Evolutionary conservation across 2,113 vertebrate species (phyloP).

Genomic region (Burhinus bistriatus): DNA sequence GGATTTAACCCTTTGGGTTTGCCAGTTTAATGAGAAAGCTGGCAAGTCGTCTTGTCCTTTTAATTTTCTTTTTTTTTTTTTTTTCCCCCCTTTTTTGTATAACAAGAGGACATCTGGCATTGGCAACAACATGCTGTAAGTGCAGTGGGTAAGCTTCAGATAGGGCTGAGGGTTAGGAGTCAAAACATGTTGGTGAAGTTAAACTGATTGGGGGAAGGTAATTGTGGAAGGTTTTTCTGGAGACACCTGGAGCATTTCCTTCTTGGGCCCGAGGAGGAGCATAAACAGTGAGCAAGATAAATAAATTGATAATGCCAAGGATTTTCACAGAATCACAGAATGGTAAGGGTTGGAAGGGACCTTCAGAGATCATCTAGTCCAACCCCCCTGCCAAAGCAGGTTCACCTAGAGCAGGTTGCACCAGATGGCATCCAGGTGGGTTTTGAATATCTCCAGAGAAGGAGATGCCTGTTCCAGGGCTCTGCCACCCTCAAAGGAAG

Average conservation of each 20-base stretch:
- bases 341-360: too few species aligned
- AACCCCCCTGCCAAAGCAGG: too few species aligned
- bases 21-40: not conserved
- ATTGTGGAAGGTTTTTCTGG: not conserved
- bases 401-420: too few species aligned
- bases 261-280: not conserved
- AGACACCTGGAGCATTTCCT: not conserved
- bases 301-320: not conserved
- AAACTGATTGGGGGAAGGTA: not conserved
- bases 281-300: not conserved
- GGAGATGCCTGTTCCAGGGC: too few species aligned
- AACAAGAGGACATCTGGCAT: not conserved
- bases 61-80: too few species aligned
- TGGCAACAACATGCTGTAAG: not conserved
- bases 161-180: not conserved
- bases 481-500: too few species aligned
- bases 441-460: too few species aligned
- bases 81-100: not conserved
- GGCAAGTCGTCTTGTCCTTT: not conserved
- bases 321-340: not conserved
- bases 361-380: too few species aligned
- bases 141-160: not conserved
- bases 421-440: too few species aligned
- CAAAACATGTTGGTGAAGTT: not conserved
- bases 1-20: not conserved